These are phyloP conservation scores for Hipparchia sbordonii DNA, from an alignment of 2,888 invertebrate genomes.

Conservation along the genomic window DNA sequence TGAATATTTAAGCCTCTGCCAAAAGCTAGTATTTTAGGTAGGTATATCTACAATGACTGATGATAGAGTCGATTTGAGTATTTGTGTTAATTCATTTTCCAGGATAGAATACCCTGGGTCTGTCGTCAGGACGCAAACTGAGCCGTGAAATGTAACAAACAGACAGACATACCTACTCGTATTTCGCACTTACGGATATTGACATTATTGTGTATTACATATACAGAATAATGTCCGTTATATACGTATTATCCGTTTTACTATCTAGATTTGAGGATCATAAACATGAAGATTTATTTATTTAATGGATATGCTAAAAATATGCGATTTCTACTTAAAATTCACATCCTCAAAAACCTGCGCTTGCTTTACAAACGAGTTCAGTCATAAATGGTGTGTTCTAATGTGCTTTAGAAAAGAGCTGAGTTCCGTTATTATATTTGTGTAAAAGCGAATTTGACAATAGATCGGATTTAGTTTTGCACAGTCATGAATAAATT, in stretches of 20 bases:
- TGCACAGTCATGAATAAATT: conserved; percentile 53
- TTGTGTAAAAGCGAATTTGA: conserved; percentile 54
- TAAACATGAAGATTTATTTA: not conserved
- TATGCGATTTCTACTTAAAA: conserved; percentile 3
- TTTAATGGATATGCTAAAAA: not conserved
- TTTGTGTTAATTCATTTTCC: too few species aligned
- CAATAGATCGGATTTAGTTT: conserved; percentile 58
- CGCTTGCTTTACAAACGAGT: conserved; percentile 25
- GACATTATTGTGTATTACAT: too few species aligned
- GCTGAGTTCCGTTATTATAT: conserved; percentile 59
- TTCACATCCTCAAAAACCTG: not conserved
- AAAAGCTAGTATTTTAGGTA: too few species aligned
- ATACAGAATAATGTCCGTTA: too few species aligned
- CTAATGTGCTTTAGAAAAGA: conserved; percentile 51
- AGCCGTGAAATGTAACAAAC: too few species aligned
- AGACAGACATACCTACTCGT: too few species aligned
- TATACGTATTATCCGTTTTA: not conserved
- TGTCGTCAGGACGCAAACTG: too few species aligned
- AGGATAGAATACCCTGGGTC: too few species aligned
- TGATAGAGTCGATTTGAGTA: too few species aligned
- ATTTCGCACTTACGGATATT: too few species aligned
- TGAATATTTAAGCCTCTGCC: too few species aligned
- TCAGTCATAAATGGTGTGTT: conserved; percentile 38
- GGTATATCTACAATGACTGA: too few species aligned
- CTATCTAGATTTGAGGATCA: not conserved